Evolutionary conservation across 1,140 invertebrate genomes (phyloP), one percentile per base, ranked within the genome.

Genomic region (Venustaconcha ellipsiformis): DNA sequence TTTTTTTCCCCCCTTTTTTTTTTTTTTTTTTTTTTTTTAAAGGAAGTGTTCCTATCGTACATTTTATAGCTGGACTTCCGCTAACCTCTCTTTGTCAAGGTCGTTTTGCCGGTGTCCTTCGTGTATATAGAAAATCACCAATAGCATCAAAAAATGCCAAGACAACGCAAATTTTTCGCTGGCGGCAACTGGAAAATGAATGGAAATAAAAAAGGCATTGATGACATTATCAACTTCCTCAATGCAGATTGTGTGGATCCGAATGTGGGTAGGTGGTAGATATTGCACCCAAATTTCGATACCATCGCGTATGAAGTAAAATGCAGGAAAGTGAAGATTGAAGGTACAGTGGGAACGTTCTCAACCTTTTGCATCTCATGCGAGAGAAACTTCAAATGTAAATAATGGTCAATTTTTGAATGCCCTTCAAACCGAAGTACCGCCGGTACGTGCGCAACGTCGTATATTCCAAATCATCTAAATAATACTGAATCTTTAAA

Each of bases 131-230:
- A 20, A 15, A n/a, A 17, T 1, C 14, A 18, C 23, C 23, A 26
- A 23, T 57, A n/a, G 17, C 56, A 14, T 48, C 20, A 14, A 69
- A 82, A 17, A 14, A 88, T 87, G 86, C 20, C 86, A 58, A 69
- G 57, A 55, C 48, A 81, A 63, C 94, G 98, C 79, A 97, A 97
- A 94, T 99, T 99, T 91, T 97, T 98, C 86, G 98, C 99, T 86
- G 98, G 98, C 80, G 98, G 98, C 68, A 99, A 99, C 91, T 99
- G 98, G 98, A 99, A 99, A 90, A 94, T 95, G 93, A 95, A 95
- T 81, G 94, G 94, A 37, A 91, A 85, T n/a, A 94, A 94, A 85
- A 89, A 91, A 66, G 90, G 93, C 78, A 97, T 99, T 76, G 93
- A 94, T 82, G 95, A 94, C 80, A 96, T 99, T 71, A 92, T 96